These are phyloP conservation scores for Lutraria rhynchaena DNA, from an alignment of 1,140 invertebrate genomes.

Conservation along the genomic window DNA sequence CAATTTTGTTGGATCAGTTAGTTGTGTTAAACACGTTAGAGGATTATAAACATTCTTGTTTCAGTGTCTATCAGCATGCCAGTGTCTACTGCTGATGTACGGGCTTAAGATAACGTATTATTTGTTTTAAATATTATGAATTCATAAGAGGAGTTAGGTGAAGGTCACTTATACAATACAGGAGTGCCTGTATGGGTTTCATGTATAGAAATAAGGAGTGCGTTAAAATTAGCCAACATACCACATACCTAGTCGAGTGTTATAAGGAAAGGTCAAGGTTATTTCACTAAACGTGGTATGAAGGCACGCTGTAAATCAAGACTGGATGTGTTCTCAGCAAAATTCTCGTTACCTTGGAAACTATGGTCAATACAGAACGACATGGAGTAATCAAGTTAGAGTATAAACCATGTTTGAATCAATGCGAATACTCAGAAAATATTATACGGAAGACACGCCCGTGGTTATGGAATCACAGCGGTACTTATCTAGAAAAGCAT, in stretches of 20 bases:
- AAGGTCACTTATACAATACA: not conserved
- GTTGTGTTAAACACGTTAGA: no score
- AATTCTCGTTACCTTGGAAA: conserved; percentile 31
- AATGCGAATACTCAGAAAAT: not conserved
- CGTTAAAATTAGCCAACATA: not conserved
- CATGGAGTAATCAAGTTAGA: conserved; percentile 37
- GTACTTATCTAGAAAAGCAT: not conserved
- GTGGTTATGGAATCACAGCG: not conserved
- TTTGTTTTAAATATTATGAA: not conserved
- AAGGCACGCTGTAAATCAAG: conserved; percentile 7
- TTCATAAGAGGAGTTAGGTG: not conserved
- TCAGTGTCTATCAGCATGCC: no score
- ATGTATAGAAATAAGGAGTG: not conserved
- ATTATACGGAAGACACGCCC: not conserved
- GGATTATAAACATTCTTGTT: no score
- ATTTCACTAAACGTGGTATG: conserved; percentile 33
- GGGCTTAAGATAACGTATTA: not conserved
- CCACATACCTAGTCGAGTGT: not conserved
- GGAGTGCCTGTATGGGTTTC: not conserved
- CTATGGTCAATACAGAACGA: conserved; percentile 47
- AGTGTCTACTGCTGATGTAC: not conserved
- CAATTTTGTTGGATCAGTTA: no score
- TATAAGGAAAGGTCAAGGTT: conserved; percentile 14
- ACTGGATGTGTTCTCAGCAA: conserved; percentile 32
- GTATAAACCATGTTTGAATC: conserved; percentile 36